Percentiles rank a stretch among this genome's conserved stretches.
Conservation (phyloP, 64 coral and sea anemone genomes). For the Porites lutea region DNA sequence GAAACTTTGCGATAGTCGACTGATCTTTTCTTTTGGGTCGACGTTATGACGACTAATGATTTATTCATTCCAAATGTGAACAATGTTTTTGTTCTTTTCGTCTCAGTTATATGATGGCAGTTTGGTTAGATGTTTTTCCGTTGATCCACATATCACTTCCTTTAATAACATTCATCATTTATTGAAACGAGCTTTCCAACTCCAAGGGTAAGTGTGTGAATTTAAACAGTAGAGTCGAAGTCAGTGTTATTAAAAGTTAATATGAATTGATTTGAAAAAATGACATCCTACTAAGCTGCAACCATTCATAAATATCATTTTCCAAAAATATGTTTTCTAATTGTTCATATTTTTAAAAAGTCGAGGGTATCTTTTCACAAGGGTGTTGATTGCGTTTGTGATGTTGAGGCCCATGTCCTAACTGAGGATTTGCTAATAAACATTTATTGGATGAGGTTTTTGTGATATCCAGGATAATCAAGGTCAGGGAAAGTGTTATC, state of each 20-base stretch:
- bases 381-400: too few relatives aligned
- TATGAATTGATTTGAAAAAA: not conserved
- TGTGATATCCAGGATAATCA: too few relatives aligned
- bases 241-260: not conserved
- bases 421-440: too few relatives aligned
- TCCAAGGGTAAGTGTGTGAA: constrained; percentile 70
- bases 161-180: constrained; percentile 86
- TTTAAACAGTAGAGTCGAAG: not conserved
- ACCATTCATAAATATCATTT: too few relatives aligned
- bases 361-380: too few relatives aligned
- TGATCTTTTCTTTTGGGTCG: not conserved
- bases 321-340: too few relatives aligned
- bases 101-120: constrained; percentile 73
- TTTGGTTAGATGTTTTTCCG: constrained; percentile 73
- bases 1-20: not conserved
- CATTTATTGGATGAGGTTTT: too few relatives aligned
- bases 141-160: constrained; percentile 94
- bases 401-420: too few relatives aligned
- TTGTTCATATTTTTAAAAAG: too few relatives aligned
- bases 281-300: too few relatives aligned
- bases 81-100: constrained; percentile 9
- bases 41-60: not conserved
- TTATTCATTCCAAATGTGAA: not conserved
- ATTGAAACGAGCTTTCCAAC: constrained; percentile 80
- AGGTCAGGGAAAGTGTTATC: too few relatives aligned